Evolutionary conservation across 2,888 invertebrate genomes (phyloP).

Genomic region (Latheticus oryzae): DNA sequence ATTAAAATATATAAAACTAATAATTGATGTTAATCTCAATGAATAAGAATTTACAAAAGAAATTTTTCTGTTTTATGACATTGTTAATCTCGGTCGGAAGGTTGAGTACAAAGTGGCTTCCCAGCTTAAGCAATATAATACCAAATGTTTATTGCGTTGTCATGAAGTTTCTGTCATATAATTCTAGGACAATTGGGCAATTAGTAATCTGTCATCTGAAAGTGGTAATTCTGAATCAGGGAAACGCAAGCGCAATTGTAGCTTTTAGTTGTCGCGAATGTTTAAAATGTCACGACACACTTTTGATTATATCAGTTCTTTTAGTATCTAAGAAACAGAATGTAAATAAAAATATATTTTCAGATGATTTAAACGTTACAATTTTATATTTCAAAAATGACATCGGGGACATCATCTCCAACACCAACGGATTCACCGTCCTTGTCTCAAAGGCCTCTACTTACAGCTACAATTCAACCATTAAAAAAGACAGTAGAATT

Average conservation of each 20-base stretch:
- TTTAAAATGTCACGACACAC: slow-evolving; percentile 10
- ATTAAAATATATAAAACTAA: too few relatives aligned
- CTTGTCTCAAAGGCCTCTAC: slow-evolving; percentile 56
- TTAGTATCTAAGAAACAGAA: too few relatives aligned
- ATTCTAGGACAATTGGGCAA: slow-evolving; percentile 15
- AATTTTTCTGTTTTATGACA: too few relatives aligned
- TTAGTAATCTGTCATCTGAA: slow-evolving; percentile 3
- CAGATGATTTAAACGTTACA: slow-evolving; percentile 34
- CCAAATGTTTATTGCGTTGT: background rate
- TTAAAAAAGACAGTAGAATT: slow-evolving; percentile 56
- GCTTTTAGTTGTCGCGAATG: slow-evolving; percentile 2
- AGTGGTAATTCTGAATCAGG: background rate
- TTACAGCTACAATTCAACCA: slow-evolving; percentile 46
- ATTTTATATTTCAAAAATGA: too few relatives aligned
- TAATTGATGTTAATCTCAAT: too few relatives aligned
- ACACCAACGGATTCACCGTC: slow-evolving; percentile 59
- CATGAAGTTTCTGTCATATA: slow-evolving; percentile 12
- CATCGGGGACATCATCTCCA: slow-evolving; percentile 59
- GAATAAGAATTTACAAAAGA: too few relatives aligned
- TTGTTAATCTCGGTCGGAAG: too few relatives aligned
- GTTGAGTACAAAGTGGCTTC: background rate
- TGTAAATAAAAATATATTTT: slow-evolving; percentile 14
- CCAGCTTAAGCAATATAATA: background rate
- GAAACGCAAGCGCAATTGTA: slow-evolving; percentile 5
- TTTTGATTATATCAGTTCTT: too few relatives aligned